A percentile compares a stretch with the other conserved stretches of the same genome.
Evolutionary conservation across 2,797 vertebrate species (phyloP).

Genomic region (Gambusia yucatana): DNA sequence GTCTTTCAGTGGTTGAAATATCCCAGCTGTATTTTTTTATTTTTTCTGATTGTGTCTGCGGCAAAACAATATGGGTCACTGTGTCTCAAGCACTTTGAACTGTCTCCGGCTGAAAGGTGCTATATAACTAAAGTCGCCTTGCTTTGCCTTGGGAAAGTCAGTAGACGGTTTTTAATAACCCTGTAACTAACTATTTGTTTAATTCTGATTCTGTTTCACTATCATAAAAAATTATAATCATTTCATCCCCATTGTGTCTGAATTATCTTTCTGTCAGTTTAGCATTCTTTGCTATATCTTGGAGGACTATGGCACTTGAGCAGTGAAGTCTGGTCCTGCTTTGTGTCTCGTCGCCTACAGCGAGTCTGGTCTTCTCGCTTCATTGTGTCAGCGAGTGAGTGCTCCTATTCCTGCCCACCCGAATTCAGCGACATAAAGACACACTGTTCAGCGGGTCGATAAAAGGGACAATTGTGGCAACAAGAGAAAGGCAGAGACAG

Average conservation of each 20-base stretch:
- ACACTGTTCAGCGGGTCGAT: conserved; percentile 40
- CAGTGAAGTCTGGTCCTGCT: conserved; percentile 15
- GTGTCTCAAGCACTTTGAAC: background rate
- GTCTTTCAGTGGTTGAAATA: background rate
- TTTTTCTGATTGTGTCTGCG: background rate
- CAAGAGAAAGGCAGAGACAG: conserved; percentile 33
- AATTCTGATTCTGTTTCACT: background rate
- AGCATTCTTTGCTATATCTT: conserved; percentile 3
- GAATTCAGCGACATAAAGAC: conserved; percentile 45
- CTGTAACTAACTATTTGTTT: background rate
- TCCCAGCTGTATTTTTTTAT: background rate
- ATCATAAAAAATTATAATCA: background rate
- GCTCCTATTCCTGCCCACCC: conserved; percentile 30
- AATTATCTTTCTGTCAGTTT: background rate
- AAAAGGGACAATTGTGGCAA: conserved; percentile 54
- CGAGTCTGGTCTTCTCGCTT: conserved; percentile 27
- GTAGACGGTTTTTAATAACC: background rate
- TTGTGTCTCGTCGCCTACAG: conserved; percentile 35
- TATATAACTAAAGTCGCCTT: no score
- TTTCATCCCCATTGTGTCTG: background rate
- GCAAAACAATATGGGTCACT: background rate
- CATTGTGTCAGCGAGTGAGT: conserved; percentile 28
- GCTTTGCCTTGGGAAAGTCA: background rate
- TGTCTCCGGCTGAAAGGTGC: no score
- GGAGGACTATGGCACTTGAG: conserved; percentile 15